These are phyloP conservation scores for Sylvilagus bachmani DNA, from an alignment of 2,113 vertebrate genomes.

Conservation along the genomic window DNA sequence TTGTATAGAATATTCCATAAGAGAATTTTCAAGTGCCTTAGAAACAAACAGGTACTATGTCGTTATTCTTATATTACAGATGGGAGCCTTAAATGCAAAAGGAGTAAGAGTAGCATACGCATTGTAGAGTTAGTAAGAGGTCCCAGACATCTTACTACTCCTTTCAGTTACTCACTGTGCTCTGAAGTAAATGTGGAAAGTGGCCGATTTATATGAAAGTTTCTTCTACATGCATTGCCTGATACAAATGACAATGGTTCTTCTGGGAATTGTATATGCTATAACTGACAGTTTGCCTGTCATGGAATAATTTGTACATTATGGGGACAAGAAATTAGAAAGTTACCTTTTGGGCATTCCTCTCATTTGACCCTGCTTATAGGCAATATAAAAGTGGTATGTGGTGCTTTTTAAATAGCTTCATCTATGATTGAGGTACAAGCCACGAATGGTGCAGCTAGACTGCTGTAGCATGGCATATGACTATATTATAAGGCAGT, in stretches of 20 bases:
- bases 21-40: constrained; percentile 63
- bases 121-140: constrained; percentile 36
- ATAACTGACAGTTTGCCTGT: background rate
- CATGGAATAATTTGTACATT: background rate
- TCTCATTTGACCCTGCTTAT: background rate
- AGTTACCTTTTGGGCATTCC: constrained; percentile 8
- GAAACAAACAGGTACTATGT: constrained; percentile 65
- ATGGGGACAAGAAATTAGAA: background rate
- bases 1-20: constrained; percentile 61
- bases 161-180: background rate
- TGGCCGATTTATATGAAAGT: constrained; percentile 15
- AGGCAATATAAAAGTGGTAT: background rate
- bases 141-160: background rate
- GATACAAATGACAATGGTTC: background rate
- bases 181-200: constrained; percentile 8
- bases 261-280: background rate
- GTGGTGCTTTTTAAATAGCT: background rate
- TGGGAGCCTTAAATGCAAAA: constrained; percentile 46
- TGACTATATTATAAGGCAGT: background rate
- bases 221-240: background rate
- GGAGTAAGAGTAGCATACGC: constrained; percentile 37
- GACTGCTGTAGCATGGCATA: background rate
- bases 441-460: background rate
- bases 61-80: constrained; percentile 62
- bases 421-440: background rate